A percentile compares a stretch with the other conserved stretches of the same genome.
phyloP scores from a whole-genome alignment of 2,113 vertebrate species.

The Platysteira castanea region DNA sequence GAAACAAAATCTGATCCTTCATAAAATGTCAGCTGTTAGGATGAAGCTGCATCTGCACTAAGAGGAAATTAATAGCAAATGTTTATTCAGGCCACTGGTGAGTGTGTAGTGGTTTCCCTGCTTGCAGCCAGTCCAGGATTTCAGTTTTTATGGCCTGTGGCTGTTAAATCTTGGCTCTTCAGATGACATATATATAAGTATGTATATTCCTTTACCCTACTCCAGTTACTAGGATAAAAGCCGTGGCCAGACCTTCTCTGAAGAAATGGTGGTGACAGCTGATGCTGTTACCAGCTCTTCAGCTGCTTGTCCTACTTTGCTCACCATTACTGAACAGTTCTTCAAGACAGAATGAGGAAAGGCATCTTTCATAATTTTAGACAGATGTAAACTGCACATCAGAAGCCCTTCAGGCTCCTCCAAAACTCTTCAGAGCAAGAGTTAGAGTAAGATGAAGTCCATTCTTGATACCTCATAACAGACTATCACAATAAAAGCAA shows the following conservation, averaged over 20 bases:
- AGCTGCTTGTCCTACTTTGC: neutral
- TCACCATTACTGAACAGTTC: neutral
- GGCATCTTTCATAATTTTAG: neutral
- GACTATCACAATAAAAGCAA: neutral
- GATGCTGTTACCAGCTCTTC: neutral
- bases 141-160: neutral
- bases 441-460: neutral
- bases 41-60: slow-evolving; percentile 1
- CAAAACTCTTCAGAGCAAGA: neutral
- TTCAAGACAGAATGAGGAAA: neutral
- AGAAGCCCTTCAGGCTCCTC: neutral
- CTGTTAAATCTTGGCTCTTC: neutral
- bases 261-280: neutral
- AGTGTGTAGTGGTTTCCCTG: neutral
- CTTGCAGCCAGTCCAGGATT: neutral
- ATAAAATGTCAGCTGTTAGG: slow-evolving; percentile 9
- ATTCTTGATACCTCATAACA: neutral
- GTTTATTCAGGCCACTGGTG: neutral
- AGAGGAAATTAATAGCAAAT: slow-evolving; percentile 53
- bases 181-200: neutral
- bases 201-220: neutral
- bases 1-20: slow-evolving; percentile 45
- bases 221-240: neutral
- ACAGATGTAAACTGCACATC: neutral
- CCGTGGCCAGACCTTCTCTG: neutral